Evolutionary conservation across 2,797 vertebrate genomes (phyloP).

Genomic region (Sebastiscus albofasciatus): DNA sequence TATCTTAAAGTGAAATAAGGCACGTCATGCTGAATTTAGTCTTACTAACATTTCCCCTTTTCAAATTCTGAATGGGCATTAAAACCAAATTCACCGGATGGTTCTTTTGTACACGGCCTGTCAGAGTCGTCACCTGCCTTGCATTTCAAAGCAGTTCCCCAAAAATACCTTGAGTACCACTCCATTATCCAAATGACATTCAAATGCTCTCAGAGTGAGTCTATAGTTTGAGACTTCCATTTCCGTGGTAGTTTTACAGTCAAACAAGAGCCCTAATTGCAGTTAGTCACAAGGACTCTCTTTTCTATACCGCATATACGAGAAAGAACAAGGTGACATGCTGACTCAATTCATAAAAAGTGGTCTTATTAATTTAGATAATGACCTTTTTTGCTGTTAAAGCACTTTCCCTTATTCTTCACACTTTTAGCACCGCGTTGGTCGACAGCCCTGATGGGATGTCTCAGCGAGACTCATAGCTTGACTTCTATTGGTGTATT

Average conservation of each 20-base stretch:
- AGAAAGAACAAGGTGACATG: conserved; percentile 41
- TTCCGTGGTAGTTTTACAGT: conserved; percentile 55
- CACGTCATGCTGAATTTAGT: conserved; percentile 47
- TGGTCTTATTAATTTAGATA: conserved; percentile 63
- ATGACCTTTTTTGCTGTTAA: conserved; percentile 42
- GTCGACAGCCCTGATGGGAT: conserved; percentile 40
- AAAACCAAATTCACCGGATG: conserved; percentile 49
- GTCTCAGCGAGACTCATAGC: conserved; percentile 29
- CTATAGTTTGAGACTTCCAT: conserved; percentile 44
- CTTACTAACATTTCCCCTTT: conserved; percentile 55
- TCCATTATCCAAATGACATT: conserved; percentile 74
- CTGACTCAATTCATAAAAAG: conserved; percentile 51
- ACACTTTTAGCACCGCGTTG: conserved; percentile 3
- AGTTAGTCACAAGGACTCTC: conserved; percentile 34
- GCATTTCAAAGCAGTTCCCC: conserved; percentile 66
- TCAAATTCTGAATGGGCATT: conserved; percentile 58
- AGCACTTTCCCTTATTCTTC: conserved; percentile 43
- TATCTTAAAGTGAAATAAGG: conserved; percentile 49
- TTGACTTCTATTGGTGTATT: conserved; percentile 45
- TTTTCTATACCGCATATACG: conserved; percentile 14
- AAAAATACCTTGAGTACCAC: conserved; percentile 37
- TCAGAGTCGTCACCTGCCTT: conserved; percentile 50
- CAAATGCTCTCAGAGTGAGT: conserved; percentile 55
- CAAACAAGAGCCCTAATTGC: conserved; percentile 64
- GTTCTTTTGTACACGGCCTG: conserved; percentile 14